phyloP scores from a whole-genome alignment of 2,797 vertebrate genomes.

The Phataginus tricuspis region DNA sequence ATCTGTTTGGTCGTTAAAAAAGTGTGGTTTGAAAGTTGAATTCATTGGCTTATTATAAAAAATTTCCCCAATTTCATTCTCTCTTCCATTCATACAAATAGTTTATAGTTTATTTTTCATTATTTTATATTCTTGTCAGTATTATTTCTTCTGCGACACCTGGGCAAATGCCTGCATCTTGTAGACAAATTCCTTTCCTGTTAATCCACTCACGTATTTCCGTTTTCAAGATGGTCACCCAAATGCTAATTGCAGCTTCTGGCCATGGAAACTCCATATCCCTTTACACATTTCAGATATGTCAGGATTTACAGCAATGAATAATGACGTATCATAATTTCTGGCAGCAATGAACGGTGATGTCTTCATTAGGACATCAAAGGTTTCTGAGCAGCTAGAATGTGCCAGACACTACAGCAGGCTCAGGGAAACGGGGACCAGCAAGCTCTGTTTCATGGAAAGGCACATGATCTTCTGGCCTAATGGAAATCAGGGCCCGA shows the following conservation, averaged over 20 bases:
- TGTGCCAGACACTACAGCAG: background rate
- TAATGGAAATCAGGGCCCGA: too few relatives aligned
- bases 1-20: background rate
- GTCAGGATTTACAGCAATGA: background rate
- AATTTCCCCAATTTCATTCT: background rate
- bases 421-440: background rate
- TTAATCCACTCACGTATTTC: background rate
- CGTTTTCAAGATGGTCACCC: background rate
- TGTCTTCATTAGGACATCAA: background rate
- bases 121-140: background rate
- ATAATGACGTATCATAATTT: background rate
- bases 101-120: constrained; percentile 30
- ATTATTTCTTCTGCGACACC: background rate
- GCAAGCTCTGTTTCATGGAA: background rate
- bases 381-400: background rate
- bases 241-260: background rate
- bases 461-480: background rate
- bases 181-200: background rate
- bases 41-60: background rate
- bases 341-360: background rate
- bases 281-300: background rate
- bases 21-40: background rate
- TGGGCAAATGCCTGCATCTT: background rate
- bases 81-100: background rate
- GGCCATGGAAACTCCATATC: background rate